Evolutionary conservation across 2,888 invertebrate genomes (phyloP).

Genomic region (Eueremaeus valkanovi): DNA sequence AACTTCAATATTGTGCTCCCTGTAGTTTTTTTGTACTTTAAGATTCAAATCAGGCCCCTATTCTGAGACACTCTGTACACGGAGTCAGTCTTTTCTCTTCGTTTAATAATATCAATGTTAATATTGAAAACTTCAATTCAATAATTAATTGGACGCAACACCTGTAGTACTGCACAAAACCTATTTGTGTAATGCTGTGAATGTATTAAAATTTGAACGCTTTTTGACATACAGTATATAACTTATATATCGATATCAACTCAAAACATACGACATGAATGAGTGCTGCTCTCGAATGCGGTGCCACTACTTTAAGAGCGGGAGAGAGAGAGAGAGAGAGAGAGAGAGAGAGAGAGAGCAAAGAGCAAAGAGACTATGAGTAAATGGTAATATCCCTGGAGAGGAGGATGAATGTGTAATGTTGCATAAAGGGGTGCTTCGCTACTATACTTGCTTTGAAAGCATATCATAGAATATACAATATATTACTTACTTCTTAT

Average conservation of each 20-base stretch:
- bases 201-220: slow-evolving; percentile 19
- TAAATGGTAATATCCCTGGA: slow-evolving; percentile 29
- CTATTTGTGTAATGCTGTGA: not conserved
- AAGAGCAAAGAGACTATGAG: not conserved
- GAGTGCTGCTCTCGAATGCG: slow-evolving; percentile 3
- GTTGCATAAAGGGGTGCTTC: slow-evolving; percentile 27
- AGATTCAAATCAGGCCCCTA: too few relatives aligned
- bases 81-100: too few relatives aligned
- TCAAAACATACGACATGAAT: slow-evolving; percentile 31
- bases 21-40: too few relatives aligned
- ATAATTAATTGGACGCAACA: slow-evolving; percentile 29
- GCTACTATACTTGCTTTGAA: not conserved
- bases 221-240: not conserved
- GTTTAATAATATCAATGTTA: slow-evolving; percentile 12
- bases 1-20: too few relatives aligned
- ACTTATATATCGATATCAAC: slow-evolving; percentile 22
- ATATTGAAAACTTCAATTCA: not conserved
- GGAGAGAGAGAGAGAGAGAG: not conserved
- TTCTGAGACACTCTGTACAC: too few relatives aligned
- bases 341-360: not conserved
- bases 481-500: slow-evolving; percentile 23
- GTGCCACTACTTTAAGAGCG: not conserved
- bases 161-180: slow-evolving; percentile 4
- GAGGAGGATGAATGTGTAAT: slow-evolving; percentile 32
- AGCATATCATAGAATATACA: not conserved